Evolutionary conservation across 2,888 invertebrate genomes (phyloP).

Genomic region (Monopis laevigella): DNA sequence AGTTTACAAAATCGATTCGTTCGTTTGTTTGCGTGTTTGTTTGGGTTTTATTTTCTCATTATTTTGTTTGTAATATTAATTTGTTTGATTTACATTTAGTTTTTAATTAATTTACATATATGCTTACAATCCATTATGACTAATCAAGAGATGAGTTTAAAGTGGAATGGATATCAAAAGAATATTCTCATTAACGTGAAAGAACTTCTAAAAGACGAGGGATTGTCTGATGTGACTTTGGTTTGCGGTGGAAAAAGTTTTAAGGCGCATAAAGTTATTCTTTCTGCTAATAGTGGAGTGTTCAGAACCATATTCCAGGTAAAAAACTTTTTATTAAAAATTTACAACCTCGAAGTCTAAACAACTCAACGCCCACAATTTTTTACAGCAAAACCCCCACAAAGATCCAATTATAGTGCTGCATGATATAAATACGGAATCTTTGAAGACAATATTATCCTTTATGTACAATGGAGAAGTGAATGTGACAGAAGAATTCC

Average conservation of each 20-base stretch:
- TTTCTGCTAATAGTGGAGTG: conserved; percentile 74
- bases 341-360: neutral
- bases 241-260: conserved; percentile 73
- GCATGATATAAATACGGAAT: conserved; percentile 74
- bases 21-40: conserved; percentile 21
- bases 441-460: conserved; percentile 71
- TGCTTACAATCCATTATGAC: conserved; percentile 35
- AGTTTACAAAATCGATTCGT: too few relatives aligned
- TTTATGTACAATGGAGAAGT: conserved; percentile 82
- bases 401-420: conserved; percentile 79
- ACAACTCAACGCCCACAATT: too few relatives aligned
- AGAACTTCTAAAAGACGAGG: conserved; percentile 71
- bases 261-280: conserved; percentile 74
- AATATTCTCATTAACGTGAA: conserved; percentile 73
- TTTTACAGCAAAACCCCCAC: conserved; percentile 75
- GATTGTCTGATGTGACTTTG: conserved; percentile 72
- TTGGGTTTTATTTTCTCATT: conserved; percentile 22
- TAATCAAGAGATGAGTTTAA: conserved; percentile 72
- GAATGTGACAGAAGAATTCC: conserved; percentile 75
- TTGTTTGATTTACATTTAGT: conserved; percentile 17
- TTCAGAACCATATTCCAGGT: conserved; percentile 73
- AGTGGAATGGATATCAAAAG: conserved; percentile 75
- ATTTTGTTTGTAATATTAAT: conserved; percentile 25
- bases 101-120: conserved; percentile 23
- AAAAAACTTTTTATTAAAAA: conserved; percentile 19